phyloP scores from a whole-genome alignment of 2,113 vertebrate species.

The Myxocyprinus asiaticus region DNA sequence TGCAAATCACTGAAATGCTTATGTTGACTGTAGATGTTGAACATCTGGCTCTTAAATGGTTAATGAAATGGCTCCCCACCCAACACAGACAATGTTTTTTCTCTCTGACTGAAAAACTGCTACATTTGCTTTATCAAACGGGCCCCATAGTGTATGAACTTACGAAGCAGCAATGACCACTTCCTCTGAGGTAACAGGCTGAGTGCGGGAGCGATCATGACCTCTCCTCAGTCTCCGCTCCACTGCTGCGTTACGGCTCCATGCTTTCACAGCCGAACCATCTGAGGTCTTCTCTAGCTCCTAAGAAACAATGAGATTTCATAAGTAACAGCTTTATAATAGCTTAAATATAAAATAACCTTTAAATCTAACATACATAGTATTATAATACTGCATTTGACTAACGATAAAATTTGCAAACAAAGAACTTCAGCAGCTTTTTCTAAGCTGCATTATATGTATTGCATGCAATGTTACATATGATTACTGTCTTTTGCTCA shows the following conservation, averaged over 20 bases:
- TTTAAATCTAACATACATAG: neutral
- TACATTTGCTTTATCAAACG: neutral
- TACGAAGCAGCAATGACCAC: constrained; percentile 94
- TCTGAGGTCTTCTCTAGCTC: constrained; percentile 92
- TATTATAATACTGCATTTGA: neutral
- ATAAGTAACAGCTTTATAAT: neutral
- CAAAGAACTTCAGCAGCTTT: neutral
- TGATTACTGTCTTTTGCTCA: neutral
- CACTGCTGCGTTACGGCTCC: constrained; percentile 80
- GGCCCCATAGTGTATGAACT: constrained; percentile 57
- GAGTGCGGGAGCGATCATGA: constrained; percentile 91
- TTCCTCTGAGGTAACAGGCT: constrained; percentile 91
- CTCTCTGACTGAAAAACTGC: neutral
- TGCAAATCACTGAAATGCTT: neutral
- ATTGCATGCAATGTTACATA: too few relatives aligned
- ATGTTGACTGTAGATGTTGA: too few relatives aligned
- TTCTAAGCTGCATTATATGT: neutral
- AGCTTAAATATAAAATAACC: neutral
- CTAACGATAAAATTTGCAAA: neutral
- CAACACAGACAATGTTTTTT: neutral
- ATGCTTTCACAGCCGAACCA: constrained; percentile 75
- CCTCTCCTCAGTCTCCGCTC: constrained; percentile 86
- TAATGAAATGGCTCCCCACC: neutral
- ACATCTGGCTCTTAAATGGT: neutral
- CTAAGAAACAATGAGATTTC: constrained; percentile 64